Percentiles rank a stretch among this genome's conserved stretches.
Conservation (phyloP, 2,888 invertebrate species). For the Selenia dentaria region DNA sequence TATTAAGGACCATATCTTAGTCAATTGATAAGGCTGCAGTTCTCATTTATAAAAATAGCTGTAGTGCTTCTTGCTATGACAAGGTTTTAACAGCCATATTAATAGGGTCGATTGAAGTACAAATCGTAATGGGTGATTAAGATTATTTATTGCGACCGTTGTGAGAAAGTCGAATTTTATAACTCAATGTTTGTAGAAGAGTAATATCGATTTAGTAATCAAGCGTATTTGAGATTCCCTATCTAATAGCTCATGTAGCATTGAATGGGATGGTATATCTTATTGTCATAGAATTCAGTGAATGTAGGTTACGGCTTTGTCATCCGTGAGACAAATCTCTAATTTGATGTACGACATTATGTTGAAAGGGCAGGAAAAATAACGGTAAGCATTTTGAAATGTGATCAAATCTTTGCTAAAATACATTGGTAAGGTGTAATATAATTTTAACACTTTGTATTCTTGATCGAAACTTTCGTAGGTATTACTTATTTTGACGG, state of each 20-base stretch:
- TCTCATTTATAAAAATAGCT: not conserved
- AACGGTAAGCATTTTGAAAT: not conserved
- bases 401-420: not conserved
- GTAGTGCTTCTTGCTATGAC: not conserved
- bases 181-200: slow-evolving; percentile 11
- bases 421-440: too few relatives aligned
- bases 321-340: slow-evolving; percentile 2
- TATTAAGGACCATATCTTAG: not conserved
- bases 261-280: slow-evolving; percentile 6
- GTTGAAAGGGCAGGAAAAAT: not conserved
- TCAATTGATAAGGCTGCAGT: not conserved
- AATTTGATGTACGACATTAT: slow-evolving; percentile 3
- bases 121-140: slow-evolving; percentile 28
- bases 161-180: slow-evolving; percentile 29
- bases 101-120: slow-evolving; percentile 9
- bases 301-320: slow-evolving; percentile 6
- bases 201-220: slow-evolving; percentile 13
- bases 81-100: slow-evolving; percentile 2
- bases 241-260: slow-evolving; percentile 3
- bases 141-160: slow-evolving; percentile 26
- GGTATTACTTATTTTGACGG: too few relatives aligned
- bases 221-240: slow-evolving; percentile 6
- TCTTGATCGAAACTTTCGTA: too few relatives aligned
- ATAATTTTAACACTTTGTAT: too few relatives aligned
- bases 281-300: slow-evolving; percentile 1